Percentiles rank a stretch among this genome's conserved stretches.
These are phyloP conservation scores for Pseudococcus viburni DNA, from an alignment of 2,888 invertebrate genomes.

Conservation along the genomic window DNA sequence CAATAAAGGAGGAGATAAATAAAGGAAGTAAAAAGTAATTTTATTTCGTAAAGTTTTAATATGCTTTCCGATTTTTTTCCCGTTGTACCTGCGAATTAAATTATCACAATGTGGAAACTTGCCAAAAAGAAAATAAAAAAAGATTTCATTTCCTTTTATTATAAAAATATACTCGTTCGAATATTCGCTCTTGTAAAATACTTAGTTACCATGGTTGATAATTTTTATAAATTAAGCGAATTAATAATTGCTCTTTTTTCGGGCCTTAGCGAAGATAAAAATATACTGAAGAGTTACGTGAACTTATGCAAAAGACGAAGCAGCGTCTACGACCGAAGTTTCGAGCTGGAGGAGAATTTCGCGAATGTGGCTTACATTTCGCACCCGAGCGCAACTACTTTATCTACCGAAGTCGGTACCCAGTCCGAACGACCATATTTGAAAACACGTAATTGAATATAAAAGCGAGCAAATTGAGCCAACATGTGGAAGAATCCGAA, in stretches of 20 bases:
- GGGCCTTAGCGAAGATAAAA: slow-evolving; percentile 21
- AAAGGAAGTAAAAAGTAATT: slow-evolving; percentile 38
- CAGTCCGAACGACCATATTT: slow-evolving; percentile 13
- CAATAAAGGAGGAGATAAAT: background rate
- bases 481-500: background rate
- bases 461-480: background rate
- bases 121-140: background rate
- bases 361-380: slow-evolving; percentile 43
- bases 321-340: slow-evolving; percentile 20
- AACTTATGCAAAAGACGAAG: slow-evolving; percentile 16
- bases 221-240: too few relatives aligned
- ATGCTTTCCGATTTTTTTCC: slow-evolving; percentile 21
- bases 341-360: slow-evolving; percentile 48
- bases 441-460: slow-evolving; percentile 23
- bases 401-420: slow-evolving; percentile 30
- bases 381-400: slow-evolving; percentile 20
- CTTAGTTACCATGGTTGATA: too few relatives aligned
- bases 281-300: slow-evolving; percentile 27
- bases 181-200: too few relatives aligned
- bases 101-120: background rate
- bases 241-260: background rate
- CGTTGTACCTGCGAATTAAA: background rate
- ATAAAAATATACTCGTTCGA: too few relatives aligned
- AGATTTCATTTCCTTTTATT: too few relatives aligned
- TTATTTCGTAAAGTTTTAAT: slow-evolving; percentile 25